Percentiles rank a stretch among this genome's conserved stretches.
Conservation (phyloP, 2,888 invertebrate genomes). For the Sarcophaga caerulescens region DNA sequence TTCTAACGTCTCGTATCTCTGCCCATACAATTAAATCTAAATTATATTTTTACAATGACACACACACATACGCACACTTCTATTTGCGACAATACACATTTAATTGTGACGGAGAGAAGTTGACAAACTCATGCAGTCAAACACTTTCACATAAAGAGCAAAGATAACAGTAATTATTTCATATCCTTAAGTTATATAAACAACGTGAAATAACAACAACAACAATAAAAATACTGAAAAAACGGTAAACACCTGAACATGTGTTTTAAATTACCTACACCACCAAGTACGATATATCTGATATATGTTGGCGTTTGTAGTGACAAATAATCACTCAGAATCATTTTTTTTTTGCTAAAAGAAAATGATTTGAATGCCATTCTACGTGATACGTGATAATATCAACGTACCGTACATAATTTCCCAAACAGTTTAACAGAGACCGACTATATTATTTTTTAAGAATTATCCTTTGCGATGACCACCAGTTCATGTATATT, state of each 20-base stretch:
- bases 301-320: no score
- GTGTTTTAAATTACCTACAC: background rate
- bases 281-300: no score
- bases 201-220: background rate
- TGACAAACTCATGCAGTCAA: background rate
- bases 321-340: no score
- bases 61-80: background rate
- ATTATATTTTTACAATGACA: constrained; percentile 13
- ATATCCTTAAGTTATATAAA: constrained; percentile 40
- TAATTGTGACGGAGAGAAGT: background rate
- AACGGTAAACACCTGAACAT: background rate
- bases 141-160: background rate
- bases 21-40: constrained; percentile 22
- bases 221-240: background rate
- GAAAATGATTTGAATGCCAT: no score
- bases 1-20: background rate
- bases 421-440: no score
- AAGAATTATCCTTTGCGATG: no score
- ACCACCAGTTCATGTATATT: no score
- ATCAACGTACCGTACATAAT: no score
- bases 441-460: no score
- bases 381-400: no score
- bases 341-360: no score
- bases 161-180: constrained; percentile 38
- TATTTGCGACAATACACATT: background rate